Conservation (phyloP, 1,140 invertebrate genomes). For the Eumeta japonica region DNA sequence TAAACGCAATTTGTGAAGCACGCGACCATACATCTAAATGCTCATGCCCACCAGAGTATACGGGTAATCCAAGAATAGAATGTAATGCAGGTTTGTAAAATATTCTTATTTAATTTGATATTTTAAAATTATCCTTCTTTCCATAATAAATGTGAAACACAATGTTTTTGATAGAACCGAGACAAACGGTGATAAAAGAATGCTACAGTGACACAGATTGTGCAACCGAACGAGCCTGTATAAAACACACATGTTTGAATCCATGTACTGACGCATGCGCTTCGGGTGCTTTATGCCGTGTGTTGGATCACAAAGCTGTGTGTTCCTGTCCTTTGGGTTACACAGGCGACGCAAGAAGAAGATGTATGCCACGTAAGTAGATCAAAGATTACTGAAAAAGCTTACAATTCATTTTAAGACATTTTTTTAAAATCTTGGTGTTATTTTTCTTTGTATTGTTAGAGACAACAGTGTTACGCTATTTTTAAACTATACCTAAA, state of each 20-base stretch:
- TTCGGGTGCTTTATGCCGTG: slow-evolving; percentile 74
- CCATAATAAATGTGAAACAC: slow-evolving; percentile 1
- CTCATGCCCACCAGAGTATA: slow-evolving; percentile 74
- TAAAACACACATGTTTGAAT: slow-evolving; percentile 74
- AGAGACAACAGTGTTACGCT: slow-evolving; percentile 6
- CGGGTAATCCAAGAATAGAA: slow-evolving; percentile 79
- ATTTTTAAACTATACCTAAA: slow-evolving; percentile 11
- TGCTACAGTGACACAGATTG: slow-evolving; percentile 79
- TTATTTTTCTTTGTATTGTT: slow-evolving; percentile 4
- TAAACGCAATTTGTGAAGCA: slow-evolving; percentile 80
- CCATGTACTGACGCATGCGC: slow-evolving; percentile 78
- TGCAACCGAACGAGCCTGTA: slow-evolving; percentile 68
- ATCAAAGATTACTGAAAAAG: slow-evolving; percentile 5
- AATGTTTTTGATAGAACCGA: slow-evolving; percentile 44
- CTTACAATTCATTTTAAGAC: slow-evolving; percentile 2
- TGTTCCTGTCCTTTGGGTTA: slow-evolving; percentile 80
- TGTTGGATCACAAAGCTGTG: slow-evolving; percentile 69
- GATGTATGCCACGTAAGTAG: slow-evolving; percentile 76
- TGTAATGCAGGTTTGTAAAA: slow-evolving; percentile 64
- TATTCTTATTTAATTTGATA: neutral
- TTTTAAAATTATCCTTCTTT: slow-evolving; percentile 1
- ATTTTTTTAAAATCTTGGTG: slow-evolving; percentile 7
- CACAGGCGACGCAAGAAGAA: slow-evolving; percentile 69
- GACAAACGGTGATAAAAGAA: slow-evolving; percentile 58
- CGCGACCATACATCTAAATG: slow-evolving; percentile 74